Evolutionary conservation across 1,140 invertebrate genomes (phyloP), one percentile per base, ranked within the genome.

Genomic region (Grapholita molesta): DNA sequence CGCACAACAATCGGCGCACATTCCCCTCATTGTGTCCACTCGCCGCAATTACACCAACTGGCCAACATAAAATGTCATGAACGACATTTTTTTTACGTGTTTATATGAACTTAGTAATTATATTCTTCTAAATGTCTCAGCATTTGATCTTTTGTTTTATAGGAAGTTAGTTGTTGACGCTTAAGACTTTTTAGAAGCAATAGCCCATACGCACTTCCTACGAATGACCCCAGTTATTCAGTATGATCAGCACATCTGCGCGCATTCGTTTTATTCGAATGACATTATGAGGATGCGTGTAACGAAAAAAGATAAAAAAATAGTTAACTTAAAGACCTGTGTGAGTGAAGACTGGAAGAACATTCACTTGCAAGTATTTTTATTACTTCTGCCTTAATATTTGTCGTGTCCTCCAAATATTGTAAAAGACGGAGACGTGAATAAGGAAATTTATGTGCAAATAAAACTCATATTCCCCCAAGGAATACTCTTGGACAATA

Each of bases 1-100:
- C 89, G 87, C 89, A 91, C 87, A 88, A 91, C 85, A 89, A 91
- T 91, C 83, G 84, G 57, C 75, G 81, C 79, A 82, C 82, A 88
- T 91, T 90, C 86, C 86, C 88, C 89, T 87, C 84, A 88, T 91
- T 90, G 89, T 89, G 86, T 83, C 80, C 86, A 85, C 75, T 86
- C 73, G 82, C 79, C 83, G 72, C 85, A 89, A 89, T 89, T 90
- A 90, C 82, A 48, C 42, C 15, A 48, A 48, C 42, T 0, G 0
- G 18, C 2, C 18, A 21, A 21, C 18, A 21, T 21, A 48, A 48
- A 48, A 48, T 21, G 42, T 48, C 42, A 48, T 48, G 0, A 48
- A 18, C 18, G 42, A 48, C 42, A 48, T 21, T 48, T 48, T 48
- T 48, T 38, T 15, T 38, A 38, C 35, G n/a, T n/a, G n/a, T 6